Percentiles rank a stretch among this genome's conserved stretches.
These are phyloP conservation scores for Drosophila siamana DNA, from an alignment of 2,888 invertebrate genomes.

Conservation along the genomic window DNA sequence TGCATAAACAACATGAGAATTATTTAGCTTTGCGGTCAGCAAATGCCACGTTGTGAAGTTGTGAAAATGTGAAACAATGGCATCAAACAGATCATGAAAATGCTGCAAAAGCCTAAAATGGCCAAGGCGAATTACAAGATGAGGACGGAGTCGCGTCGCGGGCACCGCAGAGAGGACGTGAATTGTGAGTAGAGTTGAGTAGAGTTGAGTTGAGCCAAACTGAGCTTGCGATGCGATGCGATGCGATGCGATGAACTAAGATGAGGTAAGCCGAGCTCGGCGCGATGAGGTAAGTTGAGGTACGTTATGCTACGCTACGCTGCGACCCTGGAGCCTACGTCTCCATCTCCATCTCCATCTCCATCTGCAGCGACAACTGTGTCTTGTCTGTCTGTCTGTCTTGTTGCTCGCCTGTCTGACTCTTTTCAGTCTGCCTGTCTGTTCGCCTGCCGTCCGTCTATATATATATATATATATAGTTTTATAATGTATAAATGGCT, in stretches of 20 bases:
- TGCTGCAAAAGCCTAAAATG: conserved; percentile 63
- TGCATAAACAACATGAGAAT: conserved; percentile 43
- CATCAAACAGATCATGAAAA: conserved; percentile 67
- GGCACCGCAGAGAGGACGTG: neutral
- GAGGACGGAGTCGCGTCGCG: conserved; percentile 4
- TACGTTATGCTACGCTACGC: conserved; percentile 25
- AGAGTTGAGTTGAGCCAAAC: conserved; percentile 8
- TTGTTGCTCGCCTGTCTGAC: conserved; percentile 12
- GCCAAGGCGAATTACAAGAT: conserved; percentile 68
- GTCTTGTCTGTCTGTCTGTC: conserved; percentile 16
- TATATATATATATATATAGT: conserved; percentile 59
- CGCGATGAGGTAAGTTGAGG: conserved; percentile 6
- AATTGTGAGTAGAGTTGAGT: neutral
- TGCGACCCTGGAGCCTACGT: conserved; percentile 51
- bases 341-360: conserved; percentile 8
- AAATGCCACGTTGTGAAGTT: conserved; percentile 57
- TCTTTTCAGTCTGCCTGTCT: conserved; percentile 15
- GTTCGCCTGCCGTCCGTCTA: conserved; percentile 63
- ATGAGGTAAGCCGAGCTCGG: conserved; percentile 10
- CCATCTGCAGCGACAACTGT: conserved; percentile 8
- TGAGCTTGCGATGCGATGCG: no score
- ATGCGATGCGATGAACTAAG: no score
- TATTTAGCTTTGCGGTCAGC: conserved; percentile 42
- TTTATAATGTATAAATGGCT: conserved; percentile 81
- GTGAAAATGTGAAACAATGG: conserved; percentile 76